Evolutionary conservation across 2,113 vertebrate species (phyloP).

Genomic region (Cranoglanis bouderius): DNA sequence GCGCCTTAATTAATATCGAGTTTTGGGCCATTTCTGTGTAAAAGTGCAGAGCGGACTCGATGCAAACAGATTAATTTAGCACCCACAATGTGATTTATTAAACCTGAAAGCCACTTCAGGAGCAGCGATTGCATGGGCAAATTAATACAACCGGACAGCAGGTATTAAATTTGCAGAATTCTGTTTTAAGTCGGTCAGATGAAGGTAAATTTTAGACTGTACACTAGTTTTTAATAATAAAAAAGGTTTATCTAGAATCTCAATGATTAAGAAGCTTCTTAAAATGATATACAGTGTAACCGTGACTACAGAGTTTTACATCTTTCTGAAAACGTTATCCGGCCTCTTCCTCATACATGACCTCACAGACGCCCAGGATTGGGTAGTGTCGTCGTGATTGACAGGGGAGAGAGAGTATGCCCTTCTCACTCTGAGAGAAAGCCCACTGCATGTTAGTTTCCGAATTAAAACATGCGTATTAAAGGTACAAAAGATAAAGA

Average conservation of each 20-base stretch:
- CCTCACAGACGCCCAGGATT: background rate
- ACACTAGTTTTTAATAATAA: background rate
- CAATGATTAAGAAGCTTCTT: background rate
- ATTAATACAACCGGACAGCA: background rate
- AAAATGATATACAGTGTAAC: background rate
- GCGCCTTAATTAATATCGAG: background rate
- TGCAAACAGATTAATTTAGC: background rate
- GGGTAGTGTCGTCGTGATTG: background rate
- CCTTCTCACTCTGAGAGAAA: background rate
- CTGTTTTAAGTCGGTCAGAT: too few species aligned
- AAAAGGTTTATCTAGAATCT: background rate
- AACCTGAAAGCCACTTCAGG: background rate
- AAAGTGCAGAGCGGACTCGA: background rate
- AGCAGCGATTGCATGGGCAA: background rate
- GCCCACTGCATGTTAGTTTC: background rate
- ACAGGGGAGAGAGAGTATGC: background rate
- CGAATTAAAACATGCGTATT: background rate
- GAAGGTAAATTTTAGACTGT: background rate
- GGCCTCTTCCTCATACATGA: background rate
- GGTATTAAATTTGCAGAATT: background rate
- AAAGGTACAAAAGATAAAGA: background rate
- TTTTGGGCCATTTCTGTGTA: background rate
- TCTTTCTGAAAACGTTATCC: background rate
- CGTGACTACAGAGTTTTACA: background rate
- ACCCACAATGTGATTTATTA: background rate